Evolutionary conservation across 2,888 invertebrate species (phyloP).

Genomic region (Pandemis cinnamomeana): DNA sequence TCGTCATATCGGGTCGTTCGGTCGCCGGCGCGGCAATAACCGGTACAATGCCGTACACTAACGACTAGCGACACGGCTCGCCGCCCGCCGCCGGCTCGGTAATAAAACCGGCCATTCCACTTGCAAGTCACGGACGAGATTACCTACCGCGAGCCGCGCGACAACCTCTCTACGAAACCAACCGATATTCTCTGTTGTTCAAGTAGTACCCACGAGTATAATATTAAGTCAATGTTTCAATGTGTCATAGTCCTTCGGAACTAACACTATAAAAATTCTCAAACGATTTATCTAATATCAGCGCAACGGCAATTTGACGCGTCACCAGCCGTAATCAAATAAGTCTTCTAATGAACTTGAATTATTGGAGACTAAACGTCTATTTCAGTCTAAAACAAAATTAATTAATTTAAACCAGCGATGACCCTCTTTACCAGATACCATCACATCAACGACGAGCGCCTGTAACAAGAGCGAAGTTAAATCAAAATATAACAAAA

Average conservation of each 20-base stretch:
- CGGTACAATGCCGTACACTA: conserved; percentile 59
- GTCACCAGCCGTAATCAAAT: background rate
- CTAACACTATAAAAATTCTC: background rate
- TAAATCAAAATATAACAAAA: conserved; percentile 38
- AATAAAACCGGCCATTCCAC: conserved; percentile 79
- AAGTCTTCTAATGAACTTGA: background rate
- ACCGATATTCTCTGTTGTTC: conserved; percentile 53
- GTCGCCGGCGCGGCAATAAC: conserved; percentile 57
- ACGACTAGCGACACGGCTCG: conserved; percentile 59
- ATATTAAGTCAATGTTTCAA: background rate
- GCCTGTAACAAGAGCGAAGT: conserved; percentile 24
- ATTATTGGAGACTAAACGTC: background rate
- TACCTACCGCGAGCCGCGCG: conserved; percentile 72
- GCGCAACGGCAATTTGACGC: background rate
- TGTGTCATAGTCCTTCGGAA: background rate
- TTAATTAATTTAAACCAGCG: conserved; percentile 7
- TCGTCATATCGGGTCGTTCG: conserved; percentile 41
- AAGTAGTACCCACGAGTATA: conserved; percentile 40
- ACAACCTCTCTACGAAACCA: conserved; percentile 68
- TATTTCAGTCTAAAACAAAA: background rate
- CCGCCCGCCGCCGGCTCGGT: conserved; percentile 51
- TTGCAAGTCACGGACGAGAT: conserved; percentile 83
- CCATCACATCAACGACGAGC: conserved; percentile 6
- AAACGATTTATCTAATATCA: background rate
- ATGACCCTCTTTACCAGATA: conserved; percentile 17